Percentiles rank a stretch among this genome's conserved stretches.
phyloP scores from a whole-genome alignment of 2,888 invertebrate species.

The Steinernema hermaphroditum region DNA sequence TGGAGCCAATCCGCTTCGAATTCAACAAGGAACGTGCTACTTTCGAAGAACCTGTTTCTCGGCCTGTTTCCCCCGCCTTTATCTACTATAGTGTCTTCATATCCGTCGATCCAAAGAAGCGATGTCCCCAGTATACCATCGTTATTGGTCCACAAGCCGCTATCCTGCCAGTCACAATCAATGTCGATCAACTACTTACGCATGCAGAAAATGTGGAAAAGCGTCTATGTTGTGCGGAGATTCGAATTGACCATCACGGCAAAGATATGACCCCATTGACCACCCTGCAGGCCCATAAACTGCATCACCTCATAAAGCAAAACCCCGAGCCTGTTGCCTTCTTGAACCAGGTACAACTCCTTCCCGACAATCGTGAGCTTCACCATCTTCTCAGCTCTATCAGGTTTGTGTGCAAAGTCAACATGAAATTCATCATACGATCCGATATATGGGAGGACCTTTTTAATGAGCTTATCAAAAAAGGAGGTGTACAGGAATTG shows the following conservation, averaged over 20 bases:
- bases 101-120: too few relatives aligned
- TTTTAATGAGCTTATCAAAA: neutral
- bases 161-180: too few relatives aligned
- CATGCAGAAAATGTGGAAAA: neutral
- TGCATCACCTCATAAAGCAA: neutral
- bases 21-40: too few relatives aligned
- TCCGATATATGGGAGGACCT: neutral
- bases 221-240: neutral
- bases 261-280: neutral
- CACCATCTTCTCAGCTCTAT: neutral
- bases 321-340: neutral
- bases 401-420: neutral
- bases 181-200: too few relatives aligned
- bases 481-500: neutral
- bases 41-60: too few relatives aligned
- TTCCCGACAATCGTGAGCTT: neutral
- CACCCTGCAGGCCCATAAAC: neutral
- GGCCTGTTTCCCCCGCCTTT: too few relatives aligned
- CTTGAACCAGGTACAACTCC: neutral
- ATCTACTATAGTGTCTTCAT: too few relatives aligned
- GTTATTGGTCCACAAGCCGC: too few relatives aligned
- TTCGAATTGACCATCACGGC: neutral
- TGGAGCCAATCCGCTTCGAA: too few relatives aligned
- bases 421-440: neutral
- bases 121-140: too few relatives aligned